These are phyloP conservation scores for Manis javanica DNA, from an alignment of 2,797 vertebrate genomes.

Conservation along the genomic window DNA sequence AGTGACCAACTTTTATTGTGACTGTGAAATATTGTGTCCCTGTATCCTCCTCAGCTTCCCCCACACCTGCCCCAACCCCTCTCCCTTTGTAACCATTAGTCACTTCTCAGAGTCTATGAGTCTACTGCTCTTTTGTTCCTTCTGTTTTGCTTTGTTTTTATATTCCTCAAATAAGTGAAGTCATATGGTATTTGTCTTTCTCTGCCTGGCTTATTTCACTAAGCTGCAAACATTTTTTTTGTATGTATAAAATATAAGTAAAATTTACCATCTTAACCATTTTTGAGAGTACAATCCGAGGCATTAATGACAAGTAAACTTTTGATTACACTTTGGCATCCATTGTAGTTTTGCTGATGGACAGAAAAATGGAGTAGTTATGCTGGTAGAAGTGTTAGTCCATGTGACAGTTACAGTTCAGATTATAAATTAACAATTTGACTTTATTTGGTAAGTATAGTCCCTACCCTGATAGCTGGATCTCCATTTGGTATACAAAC, in stretches of 20 bases:
- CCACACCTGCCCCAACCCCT: too few relatives aligned
- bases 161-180: too few relatives aligned
- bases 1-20: too few relatives aligned
- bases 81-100: too few relatives aligned
- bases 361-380: neutral
- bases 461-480: neutral
- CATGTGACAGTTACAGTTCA: neutral
- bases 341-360: neutral
- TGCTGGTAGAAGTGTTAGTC: neutral
- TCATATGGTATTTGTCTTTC: too few relatives aligned
- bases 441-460: neutral
- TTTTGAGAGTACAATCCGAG: slow-evolving; percentile 18
- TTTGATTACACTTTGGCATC: slow-evolving; percentile 6
- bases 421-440: neutral
- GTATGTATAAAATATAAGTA: neutral
- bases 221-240: neutral
- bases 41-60: too few relatives aligned
- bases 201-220: too few relatives aligned
- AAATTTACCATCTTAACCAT: neutral
- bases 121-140: too few relatives aligned
- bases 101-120: too few relatives aligned
- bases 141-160: too few relatives aligned
- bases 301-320: neutral
- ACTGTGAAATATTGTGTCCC: too few relatives aligned
- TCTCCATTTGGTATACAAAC: neutral